Conservation (phyloP, 2,113 vertebrate genomes). For the Scalopus aquaticus region DNA sequence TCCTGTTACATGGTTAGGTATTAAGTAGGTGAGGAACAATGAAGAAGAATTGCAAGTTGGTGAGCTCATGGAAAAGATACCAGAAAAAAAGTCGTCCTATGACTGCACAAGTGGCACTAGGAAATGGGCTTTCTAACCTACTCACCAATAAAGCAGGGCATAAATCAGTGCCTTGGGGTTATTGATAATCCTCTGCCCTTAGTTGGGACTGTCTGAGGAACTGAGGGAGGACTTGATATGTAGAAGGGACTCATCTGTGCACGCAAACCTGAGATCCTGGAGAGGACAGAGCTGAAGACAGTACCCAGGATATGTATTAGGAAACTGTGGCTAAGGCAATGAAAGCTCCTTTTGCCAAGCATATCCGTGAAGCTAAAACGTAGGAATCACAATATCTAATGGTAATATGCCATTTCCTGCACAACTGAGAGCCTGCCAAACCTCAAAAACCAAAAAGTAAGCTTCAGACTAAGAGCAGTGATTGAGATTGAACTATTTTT, state of each 20-base stretch:
- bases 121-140: background rate
- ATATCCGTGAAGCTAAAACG: background rate
- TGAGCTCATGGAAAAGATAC: background rate
- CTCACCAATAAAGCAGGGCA: background rate
- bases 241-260: background rate
- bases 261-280: background rate
- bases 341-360: background rate
- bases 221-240: background rate
- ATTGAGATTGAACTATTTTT: background rate
- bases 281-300: background rate
- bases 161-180: accelerated
- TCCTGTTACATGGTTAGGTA: background rate
- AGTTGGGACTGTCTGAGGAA: background rate
- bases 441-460: background rate
- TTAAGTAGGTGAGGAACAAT: background rate
- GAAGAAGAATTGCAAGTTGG: background rate
- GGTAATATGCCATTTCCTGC: background rate
- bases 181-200: background rate
- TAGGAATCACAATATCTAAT: background rate
- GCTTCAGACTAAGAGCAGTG: background rate
- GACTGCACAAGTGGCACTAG: background rate
- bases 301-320: background rate
- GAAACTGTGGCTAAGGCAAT: background rate
- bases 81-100: background rate
- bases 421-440: background rate